Evolutionary conservation across 2,888 invertebrate genomes (phyloP).

Genomic region (Trypoxylon attenuatum): DNA sequence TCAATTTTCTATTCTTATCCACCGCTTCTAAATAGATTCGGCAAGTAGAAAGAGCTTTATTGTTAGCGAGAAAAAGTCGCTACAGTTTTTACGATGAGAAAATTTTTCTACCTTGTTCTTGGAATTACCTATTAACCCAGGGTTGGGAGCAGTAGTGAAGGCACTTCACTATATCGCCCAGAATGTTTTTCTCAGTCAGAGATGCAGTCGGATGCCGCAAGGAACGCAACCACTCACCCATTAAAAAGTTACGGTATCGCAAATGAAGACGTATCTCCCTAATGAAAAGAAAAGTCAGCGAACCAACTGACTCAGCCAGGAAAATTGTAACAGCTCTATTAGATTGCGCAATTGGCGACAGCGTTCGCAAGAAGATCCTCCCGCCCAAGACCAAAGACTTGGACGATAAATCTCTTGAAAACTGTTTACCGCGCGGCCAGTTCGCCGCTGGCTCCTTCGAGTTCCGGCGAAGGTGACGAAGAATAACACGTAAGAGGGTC

Average conservation of each 20-base stretch:
- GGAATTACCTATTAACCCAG: too few relatives aligned
- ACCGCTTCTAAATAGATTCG: too few relatives aligned
- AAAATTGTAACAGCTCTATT: constrained; percentile 19
- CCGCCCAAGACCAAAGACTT: background rate
- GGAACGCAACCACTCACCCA: constrained; percentile 46
- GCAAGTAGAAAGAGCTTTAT: too few relatives aligned
- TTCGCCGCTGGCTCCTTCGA: background rate
- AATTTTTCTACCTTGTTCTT: too few relatives aligned
- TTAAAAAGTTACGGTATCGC: constrained; percentile 64
- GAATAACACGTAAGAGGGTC: background rate
- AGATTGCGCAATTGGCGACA: background rate
- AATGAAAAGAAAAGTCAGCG: constrained; percentile 10
- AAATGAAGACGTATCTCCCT: constrained; percentile 63
- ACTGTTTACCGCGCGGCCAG: constrained; percentile 3
- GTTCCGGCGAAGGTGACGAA: background rate
- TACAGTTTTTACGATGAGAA: too few relatives aligned
- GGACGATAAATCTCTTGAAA: constrained; percentile 13
- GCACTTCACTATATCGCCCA: too few relatives aligned
- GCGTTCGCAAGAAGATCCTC: background rate
- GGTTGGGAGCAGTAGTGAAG: too few relatives aligned
- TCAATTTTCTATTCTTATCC: too few relatives aligned
- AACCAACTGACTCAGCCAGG: too few relatives aligned
- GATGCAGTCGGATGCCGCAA: constrained; percentile 24
- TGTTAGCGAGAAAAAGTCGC: too few relatives aligned
- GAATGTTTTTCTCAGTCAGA: too few relatives aligned